A percentile compares a stretch with the other conserved stretches of the same genome.
phyloP scores from a whole-genome alignment of 2,888 invertebrate species.

The Tillus elongatus region DNA sequence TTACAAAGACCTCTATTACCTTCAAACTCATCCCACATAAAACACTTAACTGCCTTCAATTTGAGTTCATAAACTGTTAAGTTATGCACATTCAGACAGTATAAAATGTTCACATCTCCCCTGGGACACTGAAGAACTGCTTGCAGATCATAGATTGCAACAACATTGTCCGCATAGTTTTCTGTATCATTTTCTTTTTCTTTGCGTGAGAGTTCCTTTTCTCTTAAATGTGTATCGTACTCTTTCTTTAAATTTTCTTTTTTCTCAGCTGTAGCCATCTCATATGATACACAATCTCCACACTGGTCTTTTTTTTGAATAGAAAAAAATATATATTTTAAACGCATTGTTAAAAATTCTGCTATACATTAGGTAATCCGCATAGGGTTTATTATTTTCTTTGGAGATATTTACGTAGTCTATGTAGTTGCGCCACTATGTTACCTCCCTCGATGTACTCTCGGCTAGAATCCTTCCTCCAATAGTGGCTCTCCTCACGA shows the following conservation, averaged over 20 bases:
- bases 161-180: constrained; percentile 13
- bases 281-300: constrained; percentile 14
- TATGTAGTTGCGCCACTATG: constrained; percentile 20
- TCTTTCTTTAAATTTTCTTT: constrained; percentile 15
- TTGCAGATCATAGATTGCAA: constrained; percentile 23
- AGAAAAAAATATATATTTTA: constrained; percentile 18
- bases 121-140: constrained; percentile 23
- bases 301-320: constrained; percentile 20
- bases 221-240: constrained; percentile 18
- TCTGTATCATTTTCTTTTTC: constrained; percentile 21
- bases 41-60: constrained; percentile 17
- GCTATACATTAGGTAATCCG: constrained; percentile 14
- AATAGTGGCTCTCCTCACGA: constrained; percentile 24
- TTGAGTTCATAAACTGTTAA: constrained; percentile 1
- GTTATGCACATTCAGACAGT: constrained; percentile 15
- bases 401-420: constrained; percentile 21
- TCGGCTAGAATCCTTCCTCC: constrained; percentile 17
- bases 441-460: constrained; percentile 25
- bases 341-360: constrained; percentile 19
- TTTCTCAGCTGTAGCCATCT: constrained; percentile 13
- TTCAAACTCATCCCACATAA: constrained; percentile 2
- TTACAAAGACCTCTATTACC: constrained; percentile 1
- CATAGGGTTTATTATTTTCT: constrained; percentile 14
- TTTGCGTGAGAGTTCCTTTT: constrained; percentile 19
- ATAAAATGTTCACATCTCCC: constrained; percentile 23